phyloP scores from a whole-genome alignment of 2,797 vertebrate species.

The Manis crassicaudata region DNA sequence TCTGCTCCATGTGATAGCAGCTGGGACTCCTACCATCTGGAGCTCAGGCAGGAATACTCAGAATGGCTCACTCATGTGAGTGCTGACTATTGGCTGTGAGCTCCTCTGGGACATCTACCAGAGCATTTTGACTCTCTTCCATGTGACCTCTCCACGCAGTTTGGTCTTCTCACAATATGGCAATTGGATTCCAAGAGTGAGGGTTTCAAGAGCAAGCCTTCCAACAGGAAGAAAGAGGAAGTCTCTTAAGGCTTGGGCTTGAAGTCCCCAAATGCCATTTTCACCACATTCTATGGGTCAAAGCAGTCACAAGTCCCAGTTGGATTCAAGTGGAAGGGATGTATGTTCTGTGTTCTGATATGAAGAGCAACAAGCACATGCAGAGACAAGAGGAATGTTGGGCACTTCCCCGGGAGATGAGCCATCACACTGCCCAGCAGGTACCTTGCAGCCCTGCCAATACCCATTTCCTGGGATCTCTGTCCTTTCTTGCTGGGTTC shows the following conservation, averaged over 20 bases:
- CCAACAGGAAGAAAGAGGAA: background rate
- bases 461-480: background rate
- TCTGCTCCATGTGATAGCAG: background rate
- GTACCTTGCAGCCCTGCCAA: background rate
- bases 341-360: background rate
- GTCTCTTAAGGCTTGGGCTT: background rate
- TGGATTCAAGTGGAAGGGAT: background rate
- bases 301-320: background rate
- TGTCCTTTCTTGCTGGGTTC: background rate
- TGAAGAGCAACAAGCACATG: background rate
- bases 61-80: background rate
- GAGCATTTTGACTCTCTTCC: background rate
- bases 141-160: background rate
- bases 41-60: background rate
- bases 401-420: background rate
- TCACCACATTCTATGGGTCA: background rate
- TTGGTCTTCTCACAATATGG: background rate
- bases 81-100: background rate
- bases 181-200: background rate
- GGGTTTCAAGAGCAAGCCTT: background rate
- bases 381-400: background rate
- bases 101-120: background rate
- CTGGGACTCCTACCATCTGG: background rate
- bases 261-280: background rate
- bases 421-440: background rate